Evolutionary conservation across 2,888 invertebrate genomes (phyloP).

Genomic region (Germaria angustata): DNA sequence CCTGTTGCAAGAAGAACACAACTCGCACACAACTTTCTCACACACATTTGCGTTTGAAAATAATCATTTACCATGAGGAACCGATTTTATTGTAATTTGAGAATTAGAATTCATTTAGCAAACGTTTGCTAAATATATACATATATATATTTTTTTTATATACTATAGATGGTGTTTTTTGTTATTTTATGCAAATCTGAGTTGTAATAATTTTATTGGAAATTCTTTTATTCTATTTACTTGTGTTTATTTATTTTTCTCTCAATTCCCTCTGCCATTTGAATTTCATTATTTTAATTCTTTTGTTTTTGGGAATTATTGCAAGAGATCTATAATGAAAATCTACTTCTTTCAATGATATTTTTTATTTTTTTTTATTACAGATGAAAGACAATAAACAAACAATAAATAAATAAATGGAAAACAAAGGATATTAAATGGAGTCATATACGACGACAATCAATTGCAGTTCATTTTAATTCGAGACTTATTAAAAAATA

Average conservation of each 20-base stretch:
- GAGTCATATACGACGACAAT: background rate
- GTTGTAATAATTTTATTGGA: background rate
- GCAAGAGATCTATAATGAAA: conserved; percentile 34
- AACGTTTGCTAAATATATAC: no score
- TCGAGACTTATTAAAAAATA: no score
- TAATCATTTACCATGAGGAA: no score
- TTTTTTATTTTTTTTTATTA: conserved; percentile 3
- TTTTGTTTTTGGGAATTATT: conserved; percentile 1
- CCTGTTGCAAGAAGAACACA: no score
- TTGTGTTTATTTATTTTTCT: background rate
- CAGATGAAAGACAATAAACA: background rate
- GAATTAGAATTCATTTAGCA: no score
- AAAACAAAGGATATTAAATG: background rate
- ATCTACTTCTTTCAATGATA: conserved; percentile 6
- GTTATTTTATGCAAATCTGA: background rate
- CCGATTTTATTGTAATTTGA: no score
- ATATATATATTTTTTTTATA: no score
- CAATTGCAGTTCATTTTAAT: no score
- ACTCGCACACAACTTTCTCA: no score
- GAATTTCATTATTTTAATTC: background rate
- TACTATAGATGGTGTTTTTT: no score
- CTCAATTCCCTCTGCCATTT: background rate
- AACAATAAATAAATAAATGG: conserved; percentile 16
- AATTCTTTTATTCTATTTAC: background rate
- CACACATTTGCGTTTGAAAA: no score